Base-by-base conservation (phyloP, 2,888 invertebrate species). In the Neoascia interrupta region DNA sequence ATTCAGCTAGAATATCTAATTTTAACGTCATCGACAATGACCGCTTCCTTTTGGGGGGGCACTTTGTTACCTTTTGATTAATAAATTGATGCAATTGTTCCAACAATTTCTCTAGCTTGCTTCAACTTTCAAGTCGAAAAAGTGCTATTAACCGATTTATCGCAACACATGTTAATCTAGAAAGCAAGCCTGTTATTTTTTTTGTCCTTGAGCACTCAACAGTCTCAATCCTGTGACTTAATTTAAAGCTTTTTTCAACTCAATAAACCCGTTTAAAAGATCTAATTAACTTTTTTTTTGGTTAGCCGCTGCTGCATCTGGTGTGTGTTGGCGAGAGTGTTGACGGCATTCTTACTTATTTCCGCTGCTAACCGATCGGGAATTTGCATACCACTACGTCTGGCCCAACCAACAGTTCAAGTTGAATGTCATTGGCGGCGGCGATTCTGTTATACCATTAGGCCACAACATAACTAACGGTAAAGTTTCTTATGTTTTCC, bases 371-470 rank as follows among this genome's bases (percentile, higher is more conserved):
- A 19, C 36, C 21, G n/a, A n/a, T n/a, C n/a, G n/a, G n/a, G n/a
- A 8, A 66, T 66, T 66, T 47, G 39, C 34, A 66, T 54, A 54
- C 21, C 3, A 26, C n/a, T n/a, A 39, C 19, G 31, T 41, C 31
- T 41, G 5, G 39, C 36, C 23, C 26, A 19, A 26, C 21, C 18
- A 18, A n/a, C 49, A 60, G 69, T 69, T 69, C 49, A 69, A 69
- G 69, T 69, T 69, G 39, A 60, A 69, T 69, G 69, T 41, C 69
- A 60, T 58, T 60, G 37, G 15, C n/a, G 31, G 4, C 8, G n/a
- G 31, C 8, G 10, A 21, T 26, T 18, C 11, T 31, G 26, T 18
- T 15, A 18, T 16, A 5, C 6, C 31, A n/a, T 5, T 10, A 15
- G n/a, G 18, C n/a, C 18, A 39, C 28, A 49, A 61, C 18, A 45